Conservation (phyloP, 2,888 invertebrate genomes). For the Ennomos quercinarius region DNA sequence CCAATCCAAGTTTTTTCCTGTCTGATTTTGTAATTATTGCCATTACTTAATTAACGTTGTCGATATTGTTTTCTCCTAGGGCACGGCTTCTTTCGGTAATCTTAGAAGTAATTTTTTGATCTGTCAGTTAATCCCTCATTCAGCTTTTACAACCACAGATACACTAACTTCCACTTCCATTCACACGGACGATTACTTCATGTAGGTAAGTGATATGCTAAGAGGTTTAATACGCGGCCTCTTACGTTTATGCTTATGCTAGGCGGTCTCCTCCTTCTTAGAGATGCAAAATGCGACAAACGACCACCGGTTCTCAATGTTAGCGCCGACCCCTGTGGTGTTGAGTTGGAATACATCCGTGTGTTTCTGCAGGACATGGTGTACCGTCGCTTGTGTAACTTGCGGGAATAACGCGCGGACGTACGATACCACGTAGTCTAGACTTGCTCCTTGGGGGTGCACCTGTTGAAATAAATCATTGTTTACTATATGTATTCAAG, state of each 20-base stretch:
- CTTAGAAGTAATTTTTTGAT: too few species aligned
- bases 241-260: constrained; percentile 24
- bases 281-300: constrained; percentile 88
- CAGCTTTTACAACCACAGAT: neutral
- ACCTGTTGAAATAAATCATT: constrained; percentile 80
- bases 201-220: constrained; percentile 46
- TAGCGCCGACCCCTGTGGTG: constrained; percentile 92
- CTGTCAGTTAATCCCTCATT: too few species aligned
- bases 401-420: constrained; percentile 92
- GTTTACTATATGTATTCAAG: neutral
- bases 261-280: constrained; percentile 36
- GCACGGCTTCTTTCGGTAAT: too few species aligned
- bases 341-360: constrained; percentile 92
- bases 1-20: too few species aligned
- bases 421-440: constrained; percentile 96
- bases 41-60: too few species aligned
- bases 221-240: constrained; percentile 28
- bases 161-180: neutral
- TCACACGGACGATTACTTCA: constrained; percentile 12
- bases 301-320: constrained; percentile 94
- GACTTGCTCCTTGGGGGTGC: constrained; percentile 96
- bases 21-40: too few species aligned
- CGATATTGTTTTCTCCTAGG: too few species aligned
- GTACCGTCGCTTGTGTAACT: constrained; percentile 90
- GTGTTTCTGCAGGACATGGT: constrained; percentile 91